Evolutionary conservation across 2,113 vertebrate genomes (phyloP), one percentile per base, ranked within the genome.

Genomic region (Ramphastos sulfuratus): DNA sequence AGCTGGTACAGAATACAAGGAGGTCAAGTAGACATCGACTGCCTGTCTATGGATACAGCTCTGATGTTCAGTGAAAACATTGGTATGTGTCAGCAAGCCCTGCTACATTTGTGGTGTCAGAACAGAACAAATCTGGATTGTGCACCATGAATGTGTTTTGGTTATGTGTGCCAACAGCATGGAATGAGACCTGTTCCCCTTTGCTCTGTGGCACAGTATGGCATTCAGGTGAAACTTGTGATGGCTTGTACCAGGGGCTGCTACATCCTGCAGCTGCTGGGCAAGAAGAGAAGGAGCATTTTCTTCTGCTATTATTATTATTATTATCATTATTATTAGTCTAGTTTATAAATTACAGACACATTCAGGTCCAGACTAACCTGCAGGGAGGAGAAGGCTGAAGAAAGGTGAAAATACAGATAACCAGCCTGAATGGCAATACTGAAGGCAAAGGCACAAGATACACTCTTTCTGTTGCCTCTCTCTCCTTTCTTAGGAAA

Each of bases 1-100:
- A 99, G 98, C 97, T 99, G 99, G 99, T 99, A 99, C 97, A 98
- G 99, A 78, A 98, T 99, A 81, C 98, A 99, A 97, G 99, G 99
- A 27, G 99, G 99, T 84, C 98, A 99, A 97, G 98, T 99, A 92
- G 98, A 98, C 7, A 98, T 98, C 78, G 99, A 99, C 97, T 99
- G 99, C 91, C 97, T 99, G 81, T 99, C 99, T 66, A 98, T 99
- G 98, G 98, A 99, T 96, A 99, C 98, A 7, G 98, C 98, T 48
- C 97, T 99, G 77, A 98, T 98, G 93, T 99, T 99, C 98, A 98
- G 97, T 96, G 98, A 98, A 92, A 98, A 98, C 87, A 98, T 97
- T 91, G 98, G 98, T 97, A 98, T 81, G 94, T 96, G 80, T 94
- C 86, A 81, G 74, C 70, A 75, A 77, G 89, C 20, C 19, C 27